Percentiles rank a stretch among this genome's conserved stretches.
Conservation (phyloP, 2,888 invertebrate species). For the Quadroppia sp. region DNA sequence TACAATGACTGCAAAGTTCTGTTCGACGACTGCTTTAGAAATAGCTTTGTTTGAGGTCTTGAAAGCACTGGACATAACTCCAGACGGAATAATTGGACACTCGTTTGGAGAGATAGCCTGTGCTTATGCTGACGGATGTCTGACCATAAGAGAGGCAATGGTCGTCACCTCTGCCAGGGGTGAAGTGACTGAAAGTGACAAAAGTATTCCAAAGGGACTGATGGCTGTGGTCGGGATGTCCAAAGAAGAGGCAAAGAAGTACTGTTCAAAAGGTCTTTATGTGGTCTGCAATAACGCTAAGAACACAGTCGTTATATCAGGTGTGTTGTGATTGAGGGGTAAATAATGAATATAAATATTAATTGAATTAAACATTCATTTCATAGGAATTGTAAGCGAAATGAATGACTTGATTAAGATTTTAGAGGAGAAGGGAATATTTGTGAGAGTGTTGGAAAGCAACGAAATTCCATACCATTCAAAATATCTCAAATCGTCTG, state of each 20-base stretch:
- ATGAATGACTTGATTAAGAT: not conserved
- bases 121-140: constrained; percentile 58
- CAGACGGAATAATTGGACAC: constrained; percentile 58
- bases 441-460: not conserved
- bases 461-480: not conserved
- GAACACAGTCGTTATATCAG: constrained; percentile 91
- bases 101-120: constrained; percentile 58
- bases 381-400: constrained; percentile 68
- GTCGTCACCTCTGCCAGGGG: constrained; percentile 22
- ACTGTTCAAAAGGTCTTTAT: constrained; percentile 71
- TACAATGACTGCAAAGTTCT: constrained; percentile 73
- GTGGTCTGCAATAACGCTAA: constrained; percentile 91
- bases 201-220: constrained; percentile 27
- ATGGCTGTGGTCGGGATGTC: constrained; percentile 90
- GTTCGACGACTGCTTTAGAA: constrained; percentile 55
- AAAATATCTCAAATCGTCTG: not conserved
- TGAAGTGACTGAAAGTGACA: not conserved
- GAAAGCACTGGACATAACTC: constrained; percentile 52
- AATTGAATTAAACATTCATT: not conserved
- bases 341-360: too few species aligned
- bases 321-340: constrained; percentile 56
- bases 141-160: constrained; percentile 56
- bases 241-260: constrained; percentile 71
- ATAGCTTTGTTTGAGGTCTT: constrained; percentile 49
- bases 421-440: not conserved